A percentile compares a stretch with the other conserved stretches of the same genome.
phyloP scores from a whole-genome alignment of 2,888 invertebrate species.

The Therioaphis trifolii region DNA sequence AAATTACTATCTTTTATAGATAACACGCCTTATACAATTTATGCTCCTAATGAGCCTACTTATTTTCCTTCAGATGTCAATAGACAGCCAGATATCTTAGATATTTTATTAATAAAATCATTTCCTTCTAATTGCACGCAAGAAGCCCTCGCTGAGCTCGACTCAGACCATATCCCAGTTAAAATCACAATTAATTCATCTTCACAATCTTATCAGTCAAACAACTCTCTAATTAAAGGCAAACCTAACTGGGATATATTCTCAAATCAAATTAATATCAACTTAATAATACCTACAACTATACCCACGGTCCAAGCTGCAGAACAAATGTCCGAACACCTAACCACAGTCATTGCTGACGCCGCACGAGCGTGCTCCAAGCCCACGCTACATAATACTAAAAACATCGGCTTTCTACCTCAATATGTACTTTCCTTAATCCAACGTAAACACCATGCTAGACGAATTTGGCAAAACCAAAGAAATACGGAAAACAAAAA shows the following conservation, averaged over 20 bases:
- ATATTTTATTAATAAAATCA: constrained; percentile 24
- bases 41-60: neutral
- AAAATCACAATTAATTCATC: neutral
- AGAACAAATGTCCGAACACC: neutral
- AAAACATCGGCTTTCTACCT: no score
- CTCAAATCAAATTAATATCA: no score
- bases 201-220: neutral
- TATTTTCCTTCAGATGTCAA: constrained; percentile 1
- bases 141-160: constrained; percentile 14
- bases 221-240: neutral
- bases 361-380: no score
- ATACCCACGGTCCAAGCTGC: neutral
- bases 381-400: no score
- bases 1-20: neutral
- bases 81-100: neutral
- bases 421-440: no score
- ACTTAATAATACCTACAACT: neutral
- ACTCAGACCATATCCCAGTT: no score
- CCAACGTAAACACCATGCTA: no score
- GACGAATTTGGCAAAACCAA: no score
- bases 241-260: no score
- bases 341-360: constrained; percentile 9
- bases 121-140: constrained; percentile 5
- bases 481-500: no score
- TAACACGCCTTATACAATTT: no score